These are phyloP conservation scores for Trinorchestia longiramus DNA, from an alignment of 1,140 invertebrate genomes.

Conservation along the genomic window DNA sequence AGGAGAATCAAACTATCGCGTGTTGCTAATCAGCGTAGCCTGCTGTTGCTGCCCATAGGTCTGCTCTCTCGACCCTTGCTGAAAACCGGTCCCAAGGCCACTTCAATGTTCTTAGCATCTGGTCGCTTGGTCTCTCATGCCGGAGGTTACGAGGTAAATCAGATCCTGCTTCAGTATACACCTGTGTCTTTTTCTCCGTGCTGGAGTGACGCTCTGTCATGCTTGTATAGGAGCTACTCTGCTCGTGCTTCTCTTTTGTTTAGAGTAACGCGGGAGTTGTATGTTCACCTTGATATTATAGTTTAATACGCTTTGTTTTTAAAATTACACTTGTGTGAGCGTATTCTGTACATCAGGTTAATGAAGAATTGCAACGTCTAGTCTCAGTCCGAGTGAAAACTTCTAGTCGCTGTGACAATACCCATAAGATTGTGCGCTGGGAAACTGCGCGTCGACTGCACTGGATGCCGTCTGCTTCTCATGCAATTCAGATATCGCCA, in stretches of 20 bases:
- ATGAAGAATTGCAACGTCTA: too few species aligned
- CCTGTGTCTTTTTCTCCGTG: neutral
- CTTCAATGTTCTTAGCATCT: neutral
- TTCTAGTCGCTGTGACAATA: neutral
- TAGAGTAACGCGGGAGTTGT: too few species aligned
- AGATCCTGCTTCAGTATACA: neutral
- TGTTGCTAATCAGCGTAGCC: neutral
- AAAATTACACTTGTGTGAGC: too few species aligned
- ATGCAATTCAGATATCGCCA: neutral
- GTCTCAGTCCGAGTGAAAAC: neutral
- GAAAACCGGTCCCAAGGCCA: constrained; percentile 9
- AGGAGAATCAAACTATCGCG: neutral
- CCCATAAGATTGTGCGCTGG: neutral
- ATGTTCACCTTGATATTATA: neutral
- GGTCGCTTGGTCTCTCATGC: neutral
- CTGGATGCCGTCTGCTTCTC: neutral
- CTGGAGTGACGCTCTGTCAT: neutral
- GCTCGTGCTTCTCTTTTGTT: too few species aligned
- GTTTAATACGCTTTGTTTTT: neutral
- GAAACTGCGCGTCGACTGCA: neutral
- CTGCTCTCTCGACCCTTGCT: neutral
- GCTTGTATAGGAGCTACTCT: too few species aligned
- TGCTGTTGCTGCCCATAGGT: neutral
- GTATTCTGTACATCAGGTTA: too few species aligned
- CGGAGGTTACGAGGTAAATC: neutral